Conservation (phyloP, 2,888 invertebrate genomes). For the Amblyjoppa fuscipennis region DNA sequence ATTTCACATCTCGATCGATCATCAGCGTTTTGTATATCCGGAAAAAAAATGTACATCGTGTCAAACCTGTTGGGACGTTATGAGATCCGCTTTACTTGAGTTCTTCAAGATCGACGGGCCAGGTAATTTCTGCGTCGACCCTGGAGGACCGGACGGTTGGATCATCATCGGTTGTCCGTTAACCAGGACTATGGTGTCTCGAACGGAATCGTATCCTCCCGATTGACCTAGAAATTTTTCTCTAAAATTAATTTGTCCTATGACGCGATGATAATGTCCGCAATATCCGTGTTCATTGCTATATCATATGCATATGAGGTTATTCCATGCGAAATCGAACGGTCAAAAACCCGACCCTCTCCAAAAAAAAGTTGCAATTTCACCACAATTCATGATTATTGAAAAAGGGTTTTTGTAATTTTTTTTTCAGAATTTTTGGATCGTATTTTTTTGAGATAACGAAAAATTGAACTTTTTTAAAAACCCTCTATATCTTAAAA, state of each 20-base stretch:
- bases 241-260: constrained; percentile 11
- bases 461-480: too few relatives aligned
- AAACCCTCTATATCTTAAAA: too few relatives aligned
- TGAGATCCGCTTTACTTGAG: constrained; percentile 83
- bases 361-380: too few relatives aligned
- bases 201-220: constrained; percentile 85
- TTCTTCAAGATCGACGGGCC: constrained; percentile 84
- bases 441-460: too few relatives aligned
- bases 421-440: too few relatives aligned
- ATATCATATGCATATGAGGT: neutral
- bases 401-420: too few relatives aligned
- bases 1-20: constrained; percentile 10
- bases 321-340: too few relatives aligned
- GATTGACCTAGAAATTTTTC: constrained; percentile 73
- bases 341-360: too few relatives aligned
- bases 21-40: constrained; percentile 53
- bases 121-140: constrained; percentile 80
- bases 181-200: constrained; percentile 86
- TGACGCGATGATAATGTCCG: neutral
- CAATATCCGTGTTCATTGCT: constrained; percentile 1
- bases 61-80: constrained; percentile 83
- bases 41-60: constrained; percentile 73
- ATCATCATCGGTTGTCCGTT: constrained; percentile 85
- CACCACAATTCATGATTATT: too few relatives aligned
- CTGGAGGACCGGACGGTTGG: constrained; percentile 73